phyloP scores from a whole-genome alignment of 2,797 vertebrate species.

The Pteronotus mesoamericanus region DNA sequence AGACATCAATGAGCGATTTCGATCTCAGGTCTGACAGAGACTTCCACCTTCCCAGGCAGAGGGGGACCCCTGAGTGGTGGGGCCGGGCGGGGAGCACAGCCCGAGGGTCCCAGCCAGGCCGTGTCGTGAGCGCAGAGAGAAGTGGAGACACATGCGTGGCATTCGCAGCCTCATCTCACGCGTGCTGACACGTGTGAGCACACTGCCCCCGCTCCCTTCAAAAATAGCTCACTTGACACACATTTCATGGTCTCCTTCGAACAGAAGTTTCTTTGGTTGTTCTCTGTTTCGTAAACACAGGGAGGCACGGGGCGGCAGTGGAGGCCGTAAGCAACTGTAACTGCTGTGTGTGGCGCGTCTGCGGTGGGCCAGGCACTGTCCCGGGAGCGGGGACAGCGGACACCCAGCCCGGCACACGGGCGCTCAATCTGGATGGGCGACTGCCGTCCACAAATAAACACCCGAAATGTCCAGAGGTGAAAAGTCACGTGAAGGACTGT shows the following conservation, averaged over 20 bases:
- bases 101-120: too few relatives aligned
- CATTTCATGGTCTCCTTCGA: background rate
- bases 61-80: background rate
- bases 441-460: fast-evolving
- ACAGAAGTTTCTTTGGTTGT: background rate
- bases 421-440: fast-evolving
- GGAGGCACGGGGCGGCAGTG: fast-evolving
- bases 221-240: background rate
- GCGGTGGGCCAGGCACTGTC: background rate
- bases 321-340: background rate
- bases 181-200: fast-evolving
- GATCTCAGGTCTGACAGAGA: background rate
- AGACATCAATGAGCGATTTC: background rate
- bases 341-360: background rate
- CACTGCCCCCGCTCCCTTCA: background rate
- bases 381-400: background rate
- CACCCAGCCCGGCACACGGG: fast-evolving
- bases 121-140: too few relatives aligned
- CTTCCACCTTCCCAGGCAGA: fast-evolving
- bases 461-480: fast-evolving
- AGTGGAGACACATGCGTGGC: background rate
- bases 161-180: background rate
- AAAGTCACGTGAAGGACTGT: background rate
- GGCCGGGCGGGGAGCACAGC: background rate
- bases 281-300: background rate